Evolutionary conservation across 2,888 invertebrate genomes (phyloP), one percentile per base, ranked within the genome.

Genomic region (Bombylius major): DNA sequence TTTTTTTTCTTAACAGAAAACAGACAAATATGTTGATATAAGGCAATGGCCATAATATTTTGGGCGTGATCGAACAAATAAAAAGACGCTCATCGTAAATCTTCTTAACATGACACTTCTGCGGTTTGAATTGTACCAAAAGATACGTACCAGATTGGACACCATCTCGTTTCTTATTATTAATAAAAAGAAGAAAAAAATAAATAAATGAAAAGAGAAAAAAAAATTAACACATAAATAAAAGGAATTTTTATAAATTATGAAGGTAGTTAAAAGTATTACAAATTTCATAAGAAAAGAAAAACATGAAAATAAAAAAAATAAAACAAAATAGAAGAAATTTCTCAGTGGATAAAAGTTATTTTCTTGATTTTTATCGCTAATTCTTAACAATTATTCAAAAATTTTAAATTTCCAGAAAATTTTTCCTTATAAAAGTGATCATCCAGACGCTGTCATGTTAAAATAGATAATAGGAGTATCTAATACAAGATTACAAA

Each of bases 31-130:
- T 23, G 23, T 23, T 23, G 23, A 23, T 23, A 23, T 23, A n/a
- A 7, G 31, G 54, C 49, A 51, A 55, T 55, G 49, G 52, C 55
- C 55, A 55, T 51, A 59, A 47, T 51, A 49, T 59, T 59, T 59
- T 56, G 59, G 59, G 59, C 58, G 59, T 60, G 59, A 60, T 60
- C 59, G 46, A 55, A 58, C 58, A 58, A 58, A 58, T 56, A 60
- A 58, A 57, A 57, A 57, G 56, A 58, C 47, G 49, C 42, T 46
- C 44, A 44, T 39, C 54, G 57, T 61, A 59, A 61, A 61, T 61
- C 59, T 58, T 54, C 55, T 52, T 56, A 60, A 61, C 61, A 61
- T 60, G 61, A 61, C 61, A 59, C 61, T 58, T 61, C 34, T 58
- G 58, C 55, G 59, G 59, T 51, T 51, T 55, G 51, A 55, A 55